Percentiles rank a stretch among this genome's conserved stretches.
phyloP scores from a whole-genome alignment of 2,113 vertebrate genomes.

The Pongo abelii region DNA sequence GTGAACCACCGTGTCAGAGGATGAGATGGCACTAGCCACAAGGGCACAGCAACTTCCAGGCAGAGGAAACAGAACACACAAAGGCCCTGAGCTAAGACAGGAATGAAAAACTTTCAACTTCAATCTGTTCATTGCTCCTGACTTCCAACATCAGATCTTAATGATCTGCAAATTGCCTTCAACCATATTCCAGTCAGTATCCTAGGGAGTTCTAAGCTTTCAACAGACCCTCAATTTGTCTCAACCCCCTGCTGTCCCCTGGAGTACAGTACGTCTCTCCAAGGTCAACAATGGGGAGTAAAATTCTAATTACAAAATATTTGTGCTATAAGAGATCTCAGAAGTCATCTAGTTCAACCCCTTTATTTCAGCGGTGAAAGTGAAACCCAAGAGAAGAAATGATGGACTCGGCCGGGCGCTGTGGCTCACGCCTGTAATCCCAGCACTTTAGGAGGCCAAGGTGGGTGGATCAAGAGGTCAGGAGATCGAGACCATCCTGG shows the following conservation, averaged over 20 bases:
- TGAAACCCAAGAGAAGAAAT: background rate
- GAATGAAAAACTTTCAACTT: background rate
- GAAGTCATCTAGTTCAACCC: background rate
- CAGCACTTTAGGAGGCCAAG: too few species aligned
- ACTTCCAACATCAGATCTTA: background rate
- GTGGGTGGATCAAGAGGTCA: too few species aligned
- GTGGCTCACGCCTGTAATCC: too few species aligned
- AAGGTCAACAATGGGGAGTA: background rate
- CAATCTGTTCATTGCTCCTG: background rate
- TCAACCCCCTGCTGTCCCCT: background rate
- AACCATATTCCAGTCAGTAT: background rate
- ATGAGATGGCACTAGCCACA: too few species aligned
- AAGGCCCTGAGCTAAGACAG: too few species aligned
- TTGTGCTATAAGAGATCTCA: background rate
- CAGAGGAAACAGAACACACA: too few species aligned
- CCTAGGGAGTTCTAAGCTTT: background rate
- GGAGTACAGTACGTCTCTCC: background rate
- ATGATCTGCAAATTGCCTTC: background rate
- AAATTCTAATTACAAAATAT: slow-evolving; percentile 7
- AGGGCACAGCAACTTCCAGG: too few species aligned
- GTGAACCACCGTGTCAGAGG: too few species aligned
- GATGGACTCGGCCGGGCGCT: too few species aligned
- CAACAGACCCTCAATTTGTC: background rate
- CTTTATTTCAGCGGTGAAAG: background rate
- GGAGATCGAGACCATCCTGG: too few species aligned